These are phyloP conservation scores for Trichacis sp. DNA, from an alignment of 2,888 invertebrate species.

Conservation along the genomic window DNA sequence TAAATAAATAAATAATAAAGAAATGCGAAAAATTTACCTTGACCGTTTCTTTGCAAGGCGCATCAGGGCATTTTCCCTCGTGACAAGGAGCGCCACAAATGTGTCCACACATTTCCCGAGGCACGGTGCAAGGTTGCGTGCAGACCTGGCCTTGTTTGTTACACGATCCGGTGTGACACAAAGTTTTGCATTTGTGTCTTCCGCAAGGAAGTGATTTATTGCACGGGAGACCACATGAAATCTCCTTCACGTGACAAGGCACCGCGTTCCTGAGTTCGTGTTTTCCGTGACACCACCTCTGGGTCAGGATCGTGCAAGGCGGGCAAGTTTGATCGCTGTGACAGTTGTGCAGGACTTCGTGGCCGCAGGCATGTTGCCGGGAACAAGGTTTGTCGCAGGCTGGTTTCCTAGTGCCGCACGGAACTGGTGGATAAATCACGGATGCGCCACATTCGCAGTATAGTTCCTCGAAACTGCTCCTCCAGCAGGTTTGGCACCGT, in stretches of 20 bases:
- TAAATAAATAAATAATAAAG: too few species aligned
- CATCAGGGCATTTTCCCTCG: slow-evolving; percentile 78
- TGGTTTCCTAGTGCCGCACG: slow-evolving; percentile 91
- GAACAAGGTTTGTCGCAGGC: slow-evolving; percentile 83
- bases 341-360: slow-evolving; percentile 87
- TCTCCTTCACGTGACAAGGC: slow-evolving; percentile 86
- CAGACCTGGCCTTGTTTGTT: slow-evolving; percentile 78
- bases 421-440: slow-evolving; percentile 90
- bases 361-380: slow-evolving; percentile 82
- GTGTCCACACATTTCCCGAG: slow-evolving; percentile 83
- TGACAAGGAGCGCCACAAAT: slow-evolving; percentile 89
- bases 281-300: slow-evolving; percentile 84
- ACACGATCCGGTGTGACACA: slow-evolving; percentile 84
- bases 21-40: slow-evolving; percentile 54
- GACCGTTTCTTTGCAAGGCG: slow-evolving; percentile 80
- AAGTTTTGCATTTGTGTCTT: slow-evolving; percentile 84
- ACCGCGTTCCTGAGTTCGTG: slow-evolving; percentile 89
- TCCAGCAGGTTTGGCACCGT: slow-evolving; percentile 62
- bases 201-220: slow-evolving; percentile 84
- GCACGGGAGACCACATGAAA: slow-evolving; percentile 93
- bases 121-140: slow-evolving; percentile 81
- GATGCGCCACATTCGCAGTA: slow-evolving; percentile 91
- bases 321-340: slow-evolving; percentile 82
- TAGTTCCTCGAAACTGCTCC: slow-evolving; percentile 84
- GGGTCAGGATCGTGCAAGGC: slow-evolving; percentile 88